Evolutionary conservation across 2,797 vertebrate species (phyloP).

Genomic region (Botia almorhae): DNA sequence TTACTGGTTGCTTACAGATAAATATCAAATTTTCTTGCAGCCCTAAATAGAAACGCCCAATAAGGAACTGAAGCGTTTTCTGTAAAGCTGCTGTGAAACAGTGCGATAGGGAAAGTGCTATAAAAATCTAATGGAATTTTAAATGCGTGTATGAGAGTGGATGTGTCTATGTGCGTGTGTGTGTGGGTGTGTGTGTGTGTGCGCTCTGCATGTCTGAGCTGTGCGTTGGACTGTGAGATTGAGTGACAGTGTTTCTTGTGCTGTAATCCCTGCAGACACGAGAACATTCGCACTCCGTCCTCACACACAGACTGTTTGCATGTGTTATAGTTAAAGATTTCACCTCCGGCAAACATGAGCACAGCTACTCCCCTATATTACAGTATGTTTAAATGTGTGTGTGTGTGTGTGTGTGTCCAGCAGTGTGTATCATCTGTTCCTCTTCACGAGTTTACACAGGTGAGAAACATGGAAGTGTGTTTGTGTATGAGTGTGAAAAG

Average conservation of each 20-base stretch:
- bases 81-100: not conserved
- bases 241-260: conserved; percentile 10
- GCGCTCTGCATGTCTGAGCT: conserved; percentile 8
- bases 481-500: not conserved
- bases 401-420: not conserved
- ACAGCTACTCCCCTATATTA: conserved; percentile 15
- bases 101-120: not conserved
- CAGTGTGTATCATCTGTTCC: not conserved
- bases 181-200: not conserved
- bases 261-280: not conserved
- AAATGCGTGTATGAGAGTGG: conserved; percentile 21
- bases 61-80: not conserved
- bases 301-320: not conserved
- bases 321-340: conserved; percentile 17
- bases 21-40: no score
- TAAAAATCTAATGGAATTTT: not conserved
- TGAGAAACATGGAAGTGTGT: not conserved
- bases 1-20: not conserved
- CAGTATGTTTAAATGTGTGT: not conserved
- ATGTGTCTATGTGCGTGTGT: not conserved
- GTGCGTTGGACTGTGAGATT: conserved; percentile 16
- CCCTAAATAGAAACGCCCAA: no score
- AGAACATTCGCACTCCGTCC: not conserved
- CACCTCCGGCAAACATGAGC: conserved; percentile 18
- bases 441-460: not conserved